phyloP scores from a whole-genome alignment of 2,797 vertebrate genomes.

The Ceyx erithaca region DNA sequence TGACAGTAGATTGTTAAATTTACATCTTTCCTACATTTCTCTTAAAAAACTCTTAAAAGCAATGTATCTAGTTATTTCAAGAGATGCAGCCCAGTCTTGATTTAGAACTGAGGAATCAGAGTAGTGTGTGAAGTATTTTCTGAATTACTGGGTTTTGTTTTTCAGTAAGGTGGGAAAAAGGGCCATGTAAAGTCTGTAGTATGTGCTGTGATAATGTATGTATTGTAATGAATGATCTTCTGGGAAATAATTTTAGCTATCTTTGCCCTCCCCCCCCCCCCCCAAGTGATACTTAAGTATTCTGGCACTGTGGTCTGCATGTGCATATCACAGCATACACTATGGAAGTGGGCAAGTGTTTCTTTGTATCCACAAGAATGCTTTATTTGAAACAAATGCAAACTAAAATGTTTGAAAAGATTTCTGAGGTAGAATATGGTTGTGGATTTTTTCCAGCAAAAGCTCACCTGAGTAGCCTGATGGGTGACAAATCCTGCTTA shows the following conservation, averaged over 20 bases:
- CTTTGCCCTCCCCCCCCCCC: too few species aligned
- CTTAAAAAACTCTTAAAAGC: neutral
- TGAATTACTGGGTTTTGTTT: neutral
- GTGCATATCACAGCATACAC: neutral
- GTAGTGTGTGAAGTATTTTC: neutral
- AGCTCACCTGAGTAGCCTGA: neutral
- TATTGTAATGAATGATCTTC: neutral
- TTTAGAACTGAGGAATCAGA: neutral
- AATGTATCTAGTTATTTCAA: fast-evolving
- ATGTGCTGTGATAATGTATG: neutral
- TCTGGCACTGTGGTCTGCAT: neutral
- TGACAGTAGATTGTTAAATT: neutral
- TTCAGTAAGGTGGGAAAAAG: neutral
- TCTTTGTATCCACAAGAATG: neutral
- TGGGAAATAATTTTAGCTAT: neutral
- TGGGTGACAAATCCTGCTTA: neutral
- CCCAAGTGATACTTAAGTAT: neutral
- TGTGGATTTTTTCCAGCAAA: neutral
- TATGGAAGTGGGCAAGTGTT: neutral
- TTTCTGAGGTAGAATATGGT: neutral
- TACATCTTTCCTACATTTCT: neutral
- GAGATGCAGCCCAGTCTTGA: neutral
- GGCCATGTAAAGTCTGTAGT: neutral
- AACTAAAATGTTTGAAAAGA: neutral
- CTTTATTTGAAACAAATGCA: neutral